A percentile compares a stretch with the other conserved stretches of the same genome.
Evolutionary conservation across 2,888 invertebrate species (phyloP).

Genomic region (Nemotelus pantherinus): DNA sequence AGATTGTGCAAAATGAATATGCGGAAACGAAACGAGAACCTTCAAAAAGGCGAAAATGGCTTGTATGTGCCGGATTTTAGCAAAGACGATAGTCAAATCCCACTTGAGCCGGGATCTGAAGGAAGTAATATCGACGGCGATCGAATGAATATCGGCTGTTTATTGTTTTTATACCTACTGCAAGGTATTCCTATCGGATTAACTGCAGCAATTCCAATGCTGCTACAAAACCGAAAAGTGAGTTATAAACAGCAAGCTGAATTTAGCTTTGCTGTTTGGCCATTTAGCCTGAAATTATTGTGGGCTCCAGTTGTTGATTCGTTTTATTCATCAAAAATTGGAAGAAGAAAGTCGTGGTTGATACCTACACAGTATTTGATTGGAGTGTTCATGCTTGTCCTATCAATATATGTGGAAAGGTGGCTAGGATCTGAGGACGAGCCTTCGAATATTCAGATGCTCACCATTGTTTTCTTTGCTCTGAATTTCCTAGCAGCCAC

Average conservation of each 20-base stretch:
- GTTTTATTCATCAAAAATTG: conserved; percentile 82
- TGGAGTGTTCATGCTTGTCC: conserved; percentile 87
- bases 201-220: conserved; percentile 93
- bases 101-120: conserved; percentile 50
- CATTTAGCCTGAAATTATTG: conserved; percentile 89
- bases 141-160: conserved; percentile 81
- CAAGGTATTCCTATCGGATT: conserved; percentile 96
- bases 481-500: conserved; percentile 98
- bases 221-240: conserved; percentile 90
- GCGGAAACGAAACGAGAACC: conserved; percentile 23
- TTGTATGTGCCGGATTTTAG: background rate
- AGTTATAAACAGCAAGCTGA: conserved; percentile 95
- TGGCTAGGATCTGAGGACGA: conserved; percentile 76
- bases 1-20: conserved; percentile 12
- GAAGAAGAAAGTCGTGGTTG: conserved; percentile 94
- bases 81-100: conserved; percentile 9
- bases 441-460: conserved; percentile 76
- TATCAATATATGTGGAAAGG: conserved; percentile 79
- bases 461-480: conserved; percentile 88
- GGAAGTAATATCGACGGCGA: conserved; percentile 74
- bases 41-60: background rate
- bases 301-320: conserved; percentile 99
- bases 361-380: conserved; percentile 93
- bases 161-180: conserved; percentile 91
- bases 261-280: conserved; percentile 95